Evolutionary conservation across 2,888 invertebrate genomes (phyloP), one percentile per base, ranked within the genome.

Genomic region (Dolichopus griseipennis): DNA sequence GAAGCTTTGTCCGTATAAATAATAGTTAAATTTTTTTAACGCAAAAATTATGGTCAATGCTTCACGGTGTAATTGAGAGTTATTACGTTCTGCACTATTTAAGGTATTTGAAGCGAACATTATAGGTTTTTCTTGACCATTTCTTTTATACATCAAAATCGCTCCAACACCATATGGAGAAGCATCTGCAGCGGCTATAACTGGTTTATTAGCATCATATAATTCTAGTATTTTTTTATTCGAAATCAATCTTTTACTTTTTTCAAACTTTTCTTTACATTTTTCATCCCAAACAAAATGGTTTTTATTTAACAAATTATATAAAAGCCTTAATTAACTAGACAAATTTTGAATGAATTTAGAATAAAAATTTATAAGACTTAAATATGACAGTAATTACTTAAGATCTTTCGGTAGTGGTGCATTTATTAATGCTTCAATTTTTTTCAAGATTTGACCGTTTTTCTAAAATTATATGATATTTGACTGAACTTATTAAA

Each of bases 1-100:
- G n/a, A n/a, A n/a, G n/a, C n/a, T n/a, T 71, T 69, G 66, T 75
- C 74, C 1, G 72, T 74, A 67, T 71, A 66, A 20, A 75, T 64
- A 4, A 52, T 52, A 68, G 74, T 73, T 61, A 68, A 52, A 34
- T 70, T 27, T 0, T 79, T 74, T 2, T n/a, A n/a, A n/a, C n/a
- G 76, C 79, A 68, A 73, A 81, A 37, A 79, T 69, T 9, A 79
- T 71, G 9, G 75, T 75, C 8, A 77, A 71, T 12, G 76, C 77
- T 70, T 76, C 74, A 22, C 71, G 70, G 34, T 75, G 72, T n/a
- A 75, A 66, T 20, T 74, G 72, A 6, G 73, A 76, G 69, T 76
- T 74, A 52, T 72, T 72, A 41, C 21, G 64, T 64, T 71, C 69
- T 4, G 68, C 37, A 12, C 64, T 34, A 1, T 68, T 20, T 61